These are phyloP conservation scores for Eurypyga helias DNA, from an alignment of 2,113 vertebrate species.

Conservation along the genomic window DNA sequence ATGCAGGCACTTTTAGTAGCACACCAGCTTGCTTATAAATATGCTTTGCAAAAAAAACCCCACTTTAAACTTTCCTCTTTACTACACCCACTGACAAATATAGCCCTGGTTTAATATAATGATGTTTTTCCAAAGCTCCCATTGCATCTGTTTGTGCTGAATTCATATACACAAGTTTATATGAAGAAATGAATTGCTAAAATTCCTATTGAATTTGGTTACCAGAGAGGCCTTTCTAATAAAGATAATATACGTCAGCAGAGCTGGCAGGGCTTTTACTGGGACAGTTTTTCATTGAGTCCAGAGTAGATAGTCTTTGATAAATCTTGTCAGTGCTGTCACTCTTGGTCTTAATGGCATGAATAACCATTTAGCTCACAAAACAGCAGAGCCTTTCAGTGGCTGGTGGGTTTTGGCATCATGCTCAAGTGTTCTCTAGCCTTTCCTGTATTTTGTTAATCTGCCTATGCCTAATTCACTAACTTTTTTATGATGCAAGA, in stretches of 20 bases:
- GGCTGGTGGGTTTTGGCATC: background rate
- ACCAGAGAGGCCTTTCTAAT: slow-evolving; percentile 45
- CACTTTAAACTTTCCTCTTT: background rate
- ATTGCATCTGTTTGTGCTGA: slow-evolving; percentile 41
- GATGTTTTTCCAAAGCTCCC: background rate
- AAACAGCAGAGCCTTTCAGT: background rate
- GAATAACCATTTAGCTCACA: background rate
- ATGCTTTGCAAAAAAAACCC: background rate
- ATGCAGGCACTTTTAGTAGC: background rate
- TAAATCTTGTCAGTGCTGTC: slow-evolving; percentile 50
- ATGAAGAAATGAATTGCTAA: slow-evolving; percentile 49
- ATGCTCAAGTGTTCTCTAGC: background rate
- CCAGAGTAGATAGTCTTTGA: slow-evolving; percentile 57
- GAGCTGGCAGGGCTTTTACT: slow-evolving; percentile 41
- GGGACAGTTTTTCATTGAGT: slow-evolving; percentile 50
- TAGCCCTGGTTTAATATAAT: background rate
- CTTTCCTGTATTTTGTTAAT: background rate
- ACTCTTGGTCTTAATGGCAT: slow-evolving; percentile 26
- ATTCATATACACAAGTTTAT: slow-evolving; percentile 10
- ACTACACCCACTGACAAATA: slow-evolving; percentile 2
- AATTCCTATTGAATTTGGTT: slow-evolving; percentile 32
- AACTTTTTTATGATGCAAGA: background rate
- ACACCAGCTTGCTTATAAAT: background rate
- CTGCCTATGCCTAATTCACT: background rate
- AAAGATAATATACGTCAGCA: slow-evolving; percentile 49